Evolutionary conservation across 1,140 invertebrate species (phyloP), one percentile per base, ranked within the genome.

Genomic region (Antheraea mylitta): DNA sequence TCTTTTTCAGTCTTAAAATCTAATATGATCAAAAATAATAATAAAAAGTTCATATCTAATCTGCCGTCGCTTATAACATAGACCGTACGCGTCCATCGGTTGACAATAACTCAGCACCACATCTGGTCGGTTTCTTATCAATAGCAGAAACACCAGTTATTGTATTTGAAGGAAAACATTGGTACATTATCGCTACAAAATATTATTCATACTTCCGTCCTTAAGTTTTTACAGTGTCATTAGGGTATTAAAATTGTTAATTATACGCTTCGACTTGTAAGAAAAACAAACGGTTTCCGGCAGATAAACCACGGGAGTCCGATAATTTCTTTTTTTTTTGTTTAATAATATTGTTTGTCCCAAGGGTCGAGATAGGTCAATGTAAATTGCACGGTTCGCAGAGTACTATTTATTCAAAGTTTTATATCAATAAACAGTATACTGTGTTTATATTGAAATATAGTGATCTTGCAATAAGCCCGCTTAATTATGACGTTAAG

Each of bases 101-200:
- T 48, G 66, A 71, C 69, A 70, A 65, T 65, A 71, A 75, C 67
- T 68, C 63, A 73, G 62, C 68, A 72, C 71, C 74, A 85, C 87
- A 90, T 90, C 87, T 90, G 87, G 80, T 67, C 53, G 60, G 74
- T 81, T 81, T 81, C 85, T 89, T 88, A 90, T 88, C 87, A 82
- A 71, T 53, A 13, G 45, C 80, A 86, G 80, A 82, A 83, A 83
- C 83, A 82, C 79, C 76, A 81, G 81, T 77, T 78, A 82, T 76
- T 85, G 74, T 83, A 18, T 87, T 79, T 77, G 79, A 90, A 90
- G 82, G 77, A 88, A 89, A 90, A 90, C 79, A 87, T 75, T 69
- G 45, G 45, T 53, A 53, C 45, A 73, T 84, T 89, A 85, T 87
- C 82, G 78, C 72, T 67, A 67, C 42, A 59, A 70, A 69, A 79